A percentile compares a stretch with the other conserved stretches of the same genome.
These are phyloP conservation scores for Penaeus indicus DNA, from an alignment of 1,140 invertebrate genomes.

Conservation along the genomic window DNA sequence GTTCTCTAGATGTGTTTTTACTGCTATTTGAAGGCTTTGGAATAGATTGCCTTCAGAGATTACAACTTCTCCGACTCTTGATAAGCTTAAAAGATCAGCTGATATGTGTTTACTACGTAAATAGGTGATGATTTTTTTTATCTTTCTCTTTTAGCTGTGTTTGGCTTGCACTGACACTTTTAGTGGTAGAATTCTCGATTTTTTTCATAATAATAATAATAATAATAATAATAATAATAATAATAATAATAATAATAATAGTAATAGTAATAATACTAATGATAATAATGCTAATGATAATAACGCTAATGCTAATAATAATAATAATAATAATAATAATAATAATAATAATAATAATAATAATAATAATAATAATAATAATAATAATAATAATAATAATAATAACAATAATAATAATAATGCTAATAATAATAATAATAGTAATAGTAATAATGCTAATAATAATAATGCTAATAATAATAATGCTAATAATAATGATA, in stretches of 20 bases:
- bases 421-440: no score
- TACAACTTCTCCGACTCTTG: no score
- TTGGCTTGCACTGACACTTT: no score
- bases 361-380: background rate
- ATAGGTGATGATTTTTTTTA: no score
- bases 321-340: background rate
- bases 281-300: background rate
- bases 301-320: background rate
- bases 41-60: no score
- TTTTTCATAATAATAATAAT: background rate
- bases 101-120: no score
- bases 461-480: no score
- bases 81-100: no score
- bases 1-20: background rate
- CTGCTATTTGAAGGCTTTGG: background rate
- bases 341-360: background rate
- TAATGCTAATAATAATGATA: no score
- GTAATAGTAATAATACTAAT: background rate
- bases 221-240: no score
- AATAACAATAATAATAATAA: background rate
- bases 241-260: background rate
- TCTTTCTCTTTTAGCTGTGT: background rate
- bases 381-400: background rate
- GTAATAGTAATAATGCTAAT: no score
- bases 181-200: no score